Conservation (phyloP, 2,113 vertebrate genomes). For the Terrapene triunguis region DNA sequence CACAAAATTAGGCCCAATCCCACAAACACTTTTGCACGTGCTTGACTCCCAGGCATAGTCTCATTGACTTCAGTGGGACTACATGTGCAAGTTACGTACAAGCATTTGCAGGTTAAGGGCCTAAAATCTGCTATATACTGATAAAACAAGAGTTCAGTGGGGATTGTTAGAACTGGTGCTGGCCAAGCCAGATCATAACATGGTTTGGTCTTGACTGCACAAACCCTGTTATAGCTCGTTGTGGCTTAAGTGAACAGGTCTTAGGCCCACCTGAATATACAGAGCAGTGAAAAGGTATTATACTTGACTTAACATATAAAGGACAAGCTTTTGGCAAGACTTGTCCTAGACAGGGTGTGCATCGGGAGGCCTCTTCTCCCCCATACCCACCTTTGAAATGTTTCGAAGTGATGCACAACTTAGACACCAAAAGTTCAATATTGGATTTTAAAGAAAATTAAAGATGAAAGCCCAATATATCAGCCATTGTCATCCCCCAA, state of each 20-base stretch:
- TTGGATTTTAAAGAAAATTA: background rate
- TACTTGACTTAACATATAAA: background rate
- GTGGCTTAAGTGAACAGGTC: background rate
- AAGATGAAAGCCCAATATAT: background rate
- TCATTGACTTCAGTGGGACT: background rate
- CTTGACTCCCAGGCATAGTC: background rate
- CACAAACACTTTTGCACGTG: background rate
- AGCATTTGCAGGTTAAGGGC: rapidly evolving
- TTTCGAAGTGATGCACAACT: background rate
- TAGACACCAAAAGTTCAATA: background rate
- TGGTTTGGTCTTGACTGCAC: background rate
- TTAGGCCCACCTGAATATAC: background rate
- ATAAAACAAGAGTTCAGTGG: background rate
- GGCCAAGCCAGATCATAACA: background rate
- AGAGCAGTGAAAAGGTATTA: background rate
- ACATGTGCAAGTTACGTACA: rapidly evolving
- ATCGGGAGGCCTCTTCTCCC: background rate
- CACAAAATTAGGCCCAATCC: background rate
- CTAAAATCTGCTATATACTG: background rate
- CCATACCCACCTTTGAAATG: background rate
- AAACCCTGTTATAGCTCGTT: background rate
- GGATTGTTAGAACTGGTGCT: rapidly evolving
- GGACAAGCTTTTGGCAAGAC: background rate
- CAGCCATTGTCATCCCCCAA: background rate
- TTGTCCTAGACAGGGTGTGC: background rate